phyloP scores from a whole-genome alignment of 2,888 invertebrate species.

The Caenorhabditis japonica region DNA sequence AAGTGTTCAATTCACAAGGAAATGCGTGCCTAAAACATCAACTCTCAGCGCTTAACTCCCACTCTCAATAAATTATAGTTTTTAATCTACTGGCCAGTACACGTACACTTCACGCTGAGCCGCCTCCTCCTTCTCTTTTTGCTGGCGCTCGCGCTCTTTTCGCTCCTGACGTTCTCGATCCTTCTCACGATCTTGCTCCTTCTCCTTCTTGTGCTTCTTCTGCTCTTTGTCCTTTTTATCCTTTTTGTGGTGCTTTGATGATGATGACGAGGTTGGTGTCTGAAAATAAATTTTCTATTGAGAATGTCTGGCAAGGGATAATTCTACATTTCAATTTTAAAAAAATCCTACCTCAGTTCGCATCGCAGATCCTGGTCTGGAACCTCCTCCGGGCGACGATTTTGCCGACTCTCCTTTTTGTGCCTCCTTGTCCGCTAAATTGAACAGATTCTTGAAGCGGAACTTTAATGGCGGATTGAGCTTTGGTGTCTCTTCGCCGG shows the following conservation, averaged over 20 bases:
- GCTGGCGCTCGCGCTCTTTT: constrained; percentile 50
- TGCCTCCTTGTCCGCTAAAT: background rate
- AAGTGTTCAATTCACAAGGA: too few species aligned
- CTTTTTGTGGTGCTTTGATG: constrained; percentile 34
- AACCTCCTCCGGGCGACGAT: background rate
- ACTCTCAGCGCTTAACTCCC: background rate
- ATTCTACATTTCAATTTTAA: too few species aligned
- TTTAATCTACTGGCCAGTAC: too few species aligned
- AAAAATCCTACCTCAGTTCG: background rate
- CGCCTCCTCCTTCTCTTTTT: constrained; percentile 40
- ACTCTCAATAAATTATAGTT: background rate
- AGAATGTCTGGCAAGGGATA: background rate
- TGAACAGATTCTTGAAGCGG: constrained; percentile 44
- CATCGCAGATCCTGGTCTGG: constrained; percentile 19
- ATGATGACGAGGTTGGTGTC: constrained; percentile 15
- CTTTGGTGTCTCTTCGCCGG: background rate
- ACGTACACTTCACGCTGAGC: constrained; percentile 39
- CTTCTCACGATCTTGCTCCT: constrained; percentile 34
- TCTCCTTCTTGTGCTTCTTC: constrained; percentile 41
- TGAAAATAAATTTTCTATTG: constrained; percentile 15
- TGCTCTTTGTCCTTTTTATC: constrained; percentile 40
- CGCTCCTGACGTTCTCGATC: constrained; percentile 48
- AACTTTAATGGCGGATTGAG: constrained; percentile 37
- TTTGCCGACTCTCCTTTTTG: background rate
- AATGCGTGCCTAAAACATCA: too few species aligned